Base-by-base conservation (phyloP, 2,888 invertebrate genomes). In the Stenurella melanura region DNA sequence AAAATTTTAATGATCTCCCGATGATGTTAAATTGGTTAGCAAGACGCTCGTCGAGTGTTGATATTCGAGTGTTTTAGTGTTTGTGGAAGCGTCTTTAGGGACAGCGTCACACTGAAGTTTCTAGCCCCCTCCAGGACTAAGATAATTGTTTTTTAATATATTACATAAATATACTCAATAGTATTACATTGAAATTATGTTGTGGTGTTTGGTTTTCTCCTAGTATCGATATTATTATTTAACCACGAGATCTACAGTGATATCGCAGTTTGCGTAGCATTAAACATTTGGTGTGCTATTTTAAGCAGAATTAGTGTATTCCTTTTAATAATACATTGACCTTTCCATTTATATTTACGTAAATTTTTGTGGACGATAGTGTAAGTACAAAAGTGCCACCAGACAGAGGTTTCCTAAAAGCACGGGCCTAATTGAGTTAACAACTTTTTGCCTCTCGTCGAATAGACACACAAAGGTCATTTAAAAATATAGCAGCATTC, bases 251-350 rank as follows among this genome's bases (percentile, higher is more conserved):
- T 50, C n/a, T 50, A 50, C 50, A 50, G 9, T 42, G 12, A 42
- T n/a, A n/a, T 50, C 50, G 12, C 50, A 50, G 50, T 50, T n/a
- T 50, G 50, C 15, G 50, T 50, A 1, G 19, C 21, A 58, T 58
- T 21, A 58, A 19, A 58, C 58, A 58, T 58, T 58, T 58, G 58
- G 19, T 58, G 21, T 58, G 58, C 19, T 58, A 58, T 58, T 58
- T 58, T 58, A 58, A 58, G 58, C 58, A 19, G 21, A 58, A 58
- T 58, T 58, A 21, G 18, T 58, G 18, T 58, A 58, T 58, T 19
- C 21, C 58, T 18, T 58, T 58, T 58, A 21, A 58, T 58, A 58
- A 58, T 19, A 21, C 58, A 58, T 58, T 58, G 19, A 58, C 58
- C 58, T 58, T 58, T 58, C 19, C 21, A 58, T 19, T 58, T 58